These are phyloP conservation scores for Scaptodrosophila latifasciaeformis DNA, from an alignment of 2,888 invertebrate genomes.

Conservation along the genomic window DNA sequence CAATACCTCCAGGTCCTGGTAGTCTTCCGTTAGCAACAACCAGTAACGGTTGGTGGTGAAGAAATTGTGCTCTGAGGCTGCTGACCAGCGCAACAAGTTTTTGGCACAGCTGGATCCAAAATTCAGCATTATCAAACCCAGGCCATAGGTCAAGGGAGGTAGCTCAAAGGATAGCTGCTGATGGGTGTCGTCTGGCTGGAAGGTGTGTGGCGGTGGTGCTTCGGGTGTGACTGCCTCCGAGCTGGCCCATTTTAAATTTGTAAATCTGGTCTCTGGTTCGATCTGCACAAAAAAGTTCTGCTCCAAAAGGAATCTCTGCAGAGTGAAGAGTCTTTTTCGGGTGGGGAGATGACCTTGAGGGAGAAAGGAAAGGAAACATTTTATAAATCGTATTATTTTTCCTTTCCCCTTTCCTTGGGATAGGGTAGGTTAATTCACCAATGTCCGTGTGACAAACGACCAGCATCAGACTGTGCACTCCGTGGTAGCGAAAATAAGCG, in stretches of 20 bases:
- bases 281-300: slow-evolving; percentile 57
- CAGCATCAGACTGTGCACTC: slow-evolving; percentile 64
- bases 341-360: too few relatives aligned
- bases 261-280: slow-evolving; percentile 48
- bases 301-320: slow-evolving; percentile 37
- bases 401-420: slow-evolving; percentile 31
- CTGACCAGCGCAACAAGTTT: slow-evolving; percentile 61
- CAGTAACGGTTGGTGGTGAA: slow-evolving; percentile 72
- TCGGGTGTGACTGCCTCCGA: slow-evolving; percentile 22
- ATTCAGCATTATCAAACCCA: slow-evolving; percentile 64
- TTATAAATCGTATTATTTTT: not conserved
- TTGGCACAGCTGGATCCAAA: slow-evolving; percentile 57
- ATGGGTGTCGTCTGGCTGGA: slow-evolving; percentile 37
- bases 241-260: slow-evolving; percentile 36
- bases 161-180: slow-evolving; percentile 51
- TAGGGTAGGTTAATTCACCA: slow-evolving; percentile 44
- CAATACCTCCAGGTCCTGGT: slow-evolving; percentile 38
- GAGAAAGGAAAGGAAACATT: slow-evolving; percentile 3
- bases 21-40: slow-evolving; percentile 53
- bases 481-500: slow-evolving; percentile 69
- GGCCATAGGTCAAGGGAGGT: slow-evolving; percentile 50
- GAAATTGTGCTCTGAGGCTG: slow-evolving; percentile 64
- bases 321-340: slow-evolving; percentile 8
- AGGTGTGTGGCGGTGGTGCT: slow-evolving; percentile 52
- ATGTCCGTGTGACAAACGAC: slow-evolving; percentile 65